Conservation (phyloP, 1,140 invertebrate genomes). For the Cardiocondyla obscurior region DNA sequence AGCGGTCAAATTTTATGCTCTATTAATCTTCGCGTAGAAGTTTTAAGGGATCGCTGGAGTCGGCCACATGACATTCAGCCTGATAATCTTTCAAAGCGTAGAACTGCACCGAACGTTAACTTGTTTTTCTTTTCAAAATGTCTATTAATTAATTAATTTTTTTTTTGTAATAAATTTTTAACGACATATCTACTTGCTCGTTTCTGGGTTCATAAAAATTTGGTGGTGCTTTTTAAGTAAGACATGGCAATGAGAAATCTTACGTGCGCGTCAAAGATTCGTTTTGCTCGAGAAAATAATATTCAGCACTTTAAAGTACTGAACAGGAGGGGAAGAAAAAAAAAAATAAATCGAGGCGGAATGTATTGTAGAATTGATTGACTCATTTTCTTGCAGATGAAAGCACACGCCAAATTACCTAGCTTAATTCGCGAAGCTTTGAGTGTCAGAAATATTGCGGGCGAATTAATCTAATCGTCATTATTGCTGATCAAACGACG, state of each 20-base stretch:
- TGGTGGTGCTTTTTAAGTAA: not conserved
- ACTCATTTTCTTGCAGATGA: conserved; percentile 38
- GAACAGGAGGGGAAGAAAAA: not conserved
- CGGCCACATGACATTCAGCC: not conserved
- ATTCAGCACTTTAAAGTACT: not conserved
- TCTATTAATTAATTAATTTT: too few relatives aligned
- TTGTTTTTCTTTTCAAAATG: too few relatives aligned
- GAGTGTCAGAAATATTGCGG: conserved; percentile 26
- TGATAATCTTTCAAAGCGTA: not conserved
- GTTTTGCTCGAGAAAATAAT: not conserved
- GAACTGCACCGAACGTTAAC: not conserved
- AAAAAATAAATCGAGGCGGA: not conserved
- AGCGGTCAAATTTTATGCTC: conserved; percentile 42
- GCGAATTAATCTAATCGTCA: conserved; percentile 20
- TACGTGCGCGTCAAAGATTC: not conserved
- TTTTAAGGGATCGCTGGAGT: not conserved
- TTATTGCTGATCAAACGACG: conserved; percentile 31
- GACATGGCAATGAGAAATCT: not conserved
- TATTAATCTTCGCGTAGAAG: conserved; percentile 40
- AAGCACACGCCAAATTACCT: conserved; percentile 28
- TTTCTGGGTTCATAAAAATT: conserved; percentile 19
- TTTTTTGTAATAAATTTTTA: conserved; percentile 67
- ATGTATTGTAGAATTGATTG: conserved; percentile 31
- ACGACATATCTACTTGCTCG: conserved; percentile 38
- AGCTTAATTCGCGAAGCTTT: conserved; percentile 27